These are phyloP conservation scores for Pristiophorus japonicus DNA, from an alignment of 2,113 vertebrate genomes.

Conservation along the genomic window DNA sequence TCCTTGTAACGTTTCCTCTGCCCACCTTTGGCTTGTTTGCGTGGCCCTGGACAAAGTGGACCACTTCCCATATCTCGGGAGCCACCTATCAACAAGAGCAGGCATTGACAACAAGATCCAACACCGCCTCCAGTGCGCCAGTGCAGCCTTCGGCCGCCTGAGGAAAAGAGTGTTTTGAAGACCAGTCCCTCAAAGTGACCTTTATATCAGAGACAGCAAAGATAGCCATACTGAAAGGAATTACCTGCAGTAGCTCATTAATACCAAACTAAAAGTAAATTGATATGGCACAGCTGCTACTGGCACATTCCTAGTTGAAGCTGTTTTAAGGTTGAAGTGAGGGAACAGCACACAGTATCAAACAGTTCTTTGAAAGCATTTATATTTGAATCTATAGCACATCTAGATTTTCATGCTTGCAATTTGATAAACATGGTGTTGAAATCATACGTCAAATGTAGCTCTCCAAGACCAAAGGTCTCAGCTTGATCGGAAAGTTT, in stretches of 20 bases:
- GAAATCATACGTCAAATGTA: too few species aligned
- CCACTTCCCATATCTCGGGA: too few species aligned
- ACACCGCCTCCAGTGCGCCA: too few species aligned
- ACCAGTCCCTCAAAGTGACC: too few species aligned
- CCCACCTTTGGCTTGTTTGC: too few species aligned
- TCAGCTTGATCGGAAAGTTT: not conserved
- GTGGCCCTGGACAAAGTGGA: too few species aligned
- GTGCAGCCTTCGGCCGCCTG: too few species aligned
- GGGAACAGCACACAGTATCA: not conserved
- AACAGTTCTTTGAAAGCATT: not conserved
- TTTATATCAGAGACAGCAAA: not conserved
- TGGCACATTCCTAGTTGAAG: not conserved
- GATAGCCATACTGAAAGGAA: not conserved
- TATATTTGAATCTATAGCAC: not conserved
- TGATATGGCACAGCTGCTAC: not conserved
- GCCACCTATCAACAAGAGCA: too few species aligned
- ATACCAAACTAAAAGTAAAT: not conserved
- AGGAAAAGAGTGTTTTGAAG: too few species aligned
- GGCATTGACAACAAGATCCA: too few species aligned
- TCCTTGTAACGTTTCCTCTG: too few species aligned
- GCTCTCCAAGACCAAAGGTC: not conserved
- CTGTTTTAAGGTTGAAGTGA: not conserved
- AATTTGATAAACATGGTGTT: not conserved
- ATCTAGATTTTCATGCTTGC: not conserved
- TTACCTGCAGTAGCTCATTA: not conserved